A percentile compares a stretch with the other conserved stretches of the same genome.
These are phyloP conservation scores for human (Homo sapiens) DNA, from an alignment of 2,113 vertebrate genomes.

Conservation along the genomic window DNA sequence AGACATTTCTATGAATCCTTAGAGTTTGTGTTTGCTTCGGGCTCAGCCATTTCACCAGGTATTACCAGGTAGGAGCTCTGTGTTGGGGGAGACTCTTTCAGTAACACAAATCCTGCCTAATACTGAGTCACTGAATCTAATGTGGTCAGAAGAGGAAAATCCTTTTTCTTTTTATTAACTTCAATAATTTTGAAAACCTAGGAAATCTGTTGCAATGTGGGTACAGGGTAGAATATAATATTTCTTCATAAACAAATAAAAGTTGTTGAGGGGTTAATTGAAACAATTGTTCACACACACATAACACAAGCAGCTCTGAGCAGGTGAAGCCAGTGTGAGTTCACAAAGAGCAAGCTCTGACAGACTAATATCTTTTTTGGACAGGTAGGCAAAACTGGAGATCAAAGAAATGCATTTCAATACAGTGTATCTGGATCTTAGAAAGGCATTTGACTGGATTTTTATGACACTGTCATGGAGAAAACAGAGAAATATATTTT, in stretches of 20 bases:
- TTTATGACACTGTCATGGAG: not conserved
- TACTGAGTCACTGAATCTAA: not conserved
- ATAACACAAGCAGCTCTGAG: not conserved
- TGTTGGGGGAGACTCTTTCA: not conserved
- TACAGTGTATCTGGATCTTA: not conserved
- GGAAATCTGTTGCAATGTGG: not conserved
- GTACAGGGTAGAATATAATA: not conserved
- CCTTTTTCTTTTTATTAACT: not conserved
- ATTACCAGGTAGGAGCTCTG: not conserved
- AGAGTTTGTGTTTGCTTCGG: not conserved
- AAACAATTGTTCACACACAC: not conserved
- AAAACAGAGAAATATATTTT: not conserved
- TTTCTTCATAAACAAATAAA: not conserved
- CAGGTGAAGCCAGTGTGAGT: not conserved
- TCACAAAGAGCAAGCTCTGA: not conserved
- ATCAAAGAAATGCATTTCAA: conserved; percentile 4
- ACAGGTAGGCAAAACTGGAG: not conserved
- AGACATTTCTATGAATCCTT: not conserved
- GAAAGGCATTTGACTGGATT: conserved; percentile 10
- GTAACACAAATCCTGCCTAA: not conserved
- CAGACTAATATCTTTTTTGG: not conserved
- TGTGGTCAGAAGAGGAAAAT: not conserved
- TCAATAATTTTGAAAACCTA: not conserved
- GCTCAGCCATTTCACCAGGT: not conserved
- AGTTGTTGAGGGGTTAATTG: not conserved